A percentile compares a stretch with the other conserved stretches of the same genome.
Conservation (phyloP, 2,888 invertebrate species). For the Acanthoscelides obtectus region DNA sequence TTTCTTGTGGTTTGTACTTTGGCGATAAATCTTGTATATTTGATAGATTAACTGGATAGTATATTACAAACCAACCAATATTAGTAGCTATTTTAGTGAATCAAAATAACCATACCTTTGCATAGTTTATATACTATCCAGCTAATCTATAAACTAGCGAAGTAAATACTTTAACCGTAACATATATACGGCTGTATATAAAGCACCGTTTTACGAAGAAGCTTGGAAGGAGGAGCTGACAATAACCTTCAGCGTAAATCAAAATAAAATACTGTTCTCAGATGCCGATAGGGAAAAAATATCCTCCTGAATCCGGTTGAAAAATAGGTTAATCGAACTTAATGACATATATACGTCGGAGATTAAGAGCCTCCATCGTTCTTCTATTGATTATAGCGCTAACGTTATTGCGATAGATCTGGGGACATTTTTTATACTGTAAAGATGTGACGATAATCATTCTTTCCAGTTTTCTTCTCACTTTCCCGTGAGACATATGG, state of each 20-base stretch:
- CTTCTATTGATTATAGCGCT: neutral
- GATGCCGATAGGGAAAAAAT: neutral
- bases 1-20: no score
- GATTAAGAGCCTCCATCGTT: neutral
- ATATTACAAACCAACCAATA: no score
- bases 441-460: neutral
- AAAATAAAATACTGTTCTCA: neutral
- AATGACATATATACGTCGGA: neutral
- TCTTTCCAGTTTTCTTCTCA: neutral
- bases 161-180: no score
- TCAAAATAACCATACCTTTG: no score
- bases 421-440: neutral
- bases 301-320: neutral
- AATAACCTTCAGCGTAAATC: neutral
- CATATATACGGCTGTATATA: neutral
- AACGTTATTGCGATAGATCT: neutral
- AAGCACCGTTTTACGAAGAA: neutral
- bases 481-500: neutral
- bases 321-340: neutral
- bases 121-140: no score
- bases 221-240: neutral
- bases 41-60: no score
- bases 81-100: no score
- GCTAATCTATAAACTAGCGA: no score
- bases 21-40: no score